phyloP scores from a whole-genome alignment of 2,113 vertebrate genomes.

The Macquaria ambigua region DNA sequence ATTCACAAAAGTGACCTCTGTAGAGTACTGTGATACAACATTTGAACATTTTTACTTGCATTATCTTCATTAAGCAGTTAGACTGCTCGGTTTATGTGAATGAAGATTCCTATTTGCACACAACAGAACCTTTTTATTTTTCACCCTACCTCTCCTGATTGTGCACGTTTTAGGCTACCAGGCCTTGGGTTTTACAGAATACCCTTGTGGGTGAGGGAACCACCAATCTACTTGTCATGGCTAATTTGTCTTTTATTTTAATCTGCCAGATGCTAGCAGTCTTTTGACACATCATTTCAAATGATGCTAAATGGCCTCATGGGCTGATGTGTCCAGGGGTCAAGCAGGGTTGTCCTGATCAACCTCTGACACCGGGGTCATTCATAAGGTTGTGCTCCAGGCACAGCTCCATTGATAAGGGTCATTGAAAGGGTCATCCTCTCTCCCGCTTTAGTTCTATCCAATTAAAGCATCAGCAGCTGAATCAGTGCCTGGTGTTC shows the following conservation, averaged over 20 bases:
- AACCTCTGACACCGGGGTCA: conserved; percentile 84
- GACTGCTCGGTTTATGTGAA: neutral
- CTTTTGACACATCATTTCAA: conserved; percentile 76
- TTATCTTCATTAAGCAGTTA: neutral
- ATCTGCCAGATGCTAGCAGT: conserved; percentile 69
- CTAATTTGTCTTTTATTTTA: conserved; percentile 22
- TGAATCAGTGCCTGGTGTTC: conserved; percentile 69
- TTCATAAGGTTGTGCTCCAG: conserved; percentile 74
- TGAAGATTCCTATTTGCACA: neutral
- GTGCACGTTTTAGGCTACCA: neutral
- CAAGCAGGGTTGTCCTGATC: conserved; percentile 81
- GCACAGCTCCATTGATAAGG: conserved; percentile 71
- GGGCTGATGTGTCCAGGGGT: conserved; percentile 77
- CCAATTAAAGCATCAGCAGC: conserved; percentile 73
- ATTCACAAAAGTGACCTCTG: neutral
- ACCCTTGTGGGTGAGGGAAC: conserved; percentile 11
- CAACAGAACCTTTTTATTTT: neutral
- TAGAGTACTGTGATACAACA: neutral
- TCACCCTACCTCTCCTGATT: no score
- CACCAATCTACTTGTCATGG: conserved; percentile 45
- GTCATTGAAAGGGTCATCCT: conserved; percentile 77
- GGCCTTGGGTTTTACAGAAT: conserved; percentile 19
- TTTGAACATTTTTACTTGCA: neutral
- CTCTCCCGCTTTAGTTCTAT: conserved; percentile 69
- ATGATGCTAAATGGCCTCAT: conserved; percentile 77